Conservation (phyloP, 2,797 vertebrate species). For the Phataginus tetradactyla region DNA sequence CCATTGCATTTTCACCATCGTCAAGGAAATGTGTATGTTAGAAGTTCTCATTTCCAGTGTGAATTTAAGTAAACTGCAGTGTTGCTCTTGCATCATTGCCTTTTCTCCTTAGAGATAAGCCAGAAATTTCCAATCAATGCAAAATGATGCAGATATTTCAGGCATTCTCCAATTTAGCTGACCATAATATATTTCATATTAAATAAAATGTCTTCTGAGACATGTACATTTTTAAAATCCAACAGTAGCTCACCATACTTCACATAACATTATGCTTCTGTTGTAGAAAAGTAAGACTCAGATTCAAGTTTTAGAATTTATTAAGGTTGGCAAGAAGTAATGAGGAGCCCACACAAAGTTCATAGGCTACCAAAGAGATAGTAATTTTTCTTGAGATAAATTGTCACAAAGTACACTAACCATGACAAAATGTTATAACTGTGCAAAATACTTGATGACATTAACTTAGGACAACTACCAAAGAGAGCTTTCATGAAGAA, state of each 20-base stretch:
- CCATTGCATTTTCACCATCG: background rate
- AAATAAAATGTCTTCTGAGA: background rate
- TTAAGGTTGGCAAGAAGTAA: background rate
- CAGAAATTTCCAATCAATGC: background rate
- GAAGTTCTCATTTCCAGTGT: background rate
- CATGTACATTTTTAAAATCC: background rate
- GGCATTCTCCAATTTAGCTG: background rate
- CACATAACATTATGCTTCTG: background rate
- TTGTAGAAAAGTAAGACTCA: background rate
- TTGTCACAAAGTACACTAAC: background rate
- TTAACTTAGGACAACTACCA: background rate
- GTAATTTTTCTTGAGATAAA: background rate
- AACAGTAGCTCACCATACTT: background rate
- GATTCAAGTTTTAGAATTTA: background rate
- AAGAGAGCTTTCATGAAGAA: background rate
- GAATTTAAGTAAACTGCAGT: background rate
- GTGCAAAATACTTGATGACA: background rate
- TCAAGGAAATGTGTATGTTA: background rate
- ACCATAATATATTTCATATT: constrained; percentile 9
- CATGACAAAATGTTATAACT: background rate
- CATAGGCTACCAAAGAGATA: background rate
- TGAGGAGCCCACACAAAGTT: background rate
- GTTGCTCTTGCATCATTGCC: background rate
- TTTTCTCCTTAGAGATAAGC: background rate
- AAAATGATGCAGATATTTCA: constrained; percentile 30